phyloP scores from a whole-genome alignment of 2,113 vertebrate genomes.

The Telmatochromis sp. region DNA sequence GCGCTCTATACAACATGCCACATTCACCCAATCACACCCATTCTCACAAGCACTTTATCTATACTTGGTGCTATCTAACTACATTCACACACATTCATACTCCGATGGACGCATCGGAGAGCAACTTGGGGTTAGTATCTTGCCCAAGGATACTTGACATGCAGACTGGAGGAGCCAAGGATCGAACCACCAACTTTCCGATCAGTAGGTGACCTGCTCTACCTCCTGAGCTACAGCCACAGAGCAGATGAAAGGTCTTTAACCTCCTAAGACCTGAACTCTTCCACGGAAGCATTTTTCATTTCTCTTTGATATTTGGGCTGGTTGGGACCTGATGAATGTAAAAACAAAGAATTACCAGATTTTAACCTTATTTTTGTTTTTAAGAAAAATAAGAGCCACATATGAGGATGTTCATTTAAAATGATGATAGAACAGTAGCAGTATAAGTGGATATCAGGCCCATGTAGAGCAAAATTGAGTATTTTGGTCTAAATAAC shows the following conservation, averaged over 20 bases:
- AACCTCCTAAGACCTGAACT: accelerated
- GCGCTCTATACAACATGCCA: too few relatives aligned
- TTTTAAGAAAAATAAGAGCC: accelerated
- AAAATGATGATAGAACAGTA: neutral
- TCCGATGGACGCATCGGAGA: too few relatives aligned
- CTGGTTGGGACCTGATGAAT: accelerated
- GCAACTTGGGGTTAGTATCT: too few relatives aligned
- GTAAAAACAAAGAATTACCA: neutral
- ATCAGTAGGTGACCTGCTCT: too few relatives aligned
- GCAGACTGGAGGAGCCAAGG: too few relatives aligned
- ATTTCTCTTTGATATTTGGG: neutral
- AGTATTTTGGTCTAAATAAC: neutral
- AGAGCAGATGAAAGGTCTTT: neutral
- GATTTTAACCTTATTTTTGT: neutral
- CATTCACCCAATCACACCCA: too few relatives aligned
- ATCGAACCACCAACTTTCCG: too few relatives aligned
- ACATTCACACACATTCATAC: too few relatives aligned
- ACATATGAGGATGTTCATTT: neutral
- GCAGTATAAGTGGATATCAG: neutral
- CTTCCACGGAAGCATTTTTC: accelerated
- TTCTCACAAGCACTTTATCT: too few relatives aligned
- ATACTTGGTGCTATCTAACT: too few relatives aligned
- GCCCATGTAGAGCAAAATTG: accelerated
- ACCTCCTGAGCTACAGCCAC: too few relatives aligned
- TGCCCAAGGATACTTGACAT: too few relatives aligned